A percentile compares a stretch with the other conserved stretches of the same genome.
Evolutionary conservation across 2,113 vertebrate genomes (phyloP).

Genomic region (Corythoichthys intestinalis): DNA sequence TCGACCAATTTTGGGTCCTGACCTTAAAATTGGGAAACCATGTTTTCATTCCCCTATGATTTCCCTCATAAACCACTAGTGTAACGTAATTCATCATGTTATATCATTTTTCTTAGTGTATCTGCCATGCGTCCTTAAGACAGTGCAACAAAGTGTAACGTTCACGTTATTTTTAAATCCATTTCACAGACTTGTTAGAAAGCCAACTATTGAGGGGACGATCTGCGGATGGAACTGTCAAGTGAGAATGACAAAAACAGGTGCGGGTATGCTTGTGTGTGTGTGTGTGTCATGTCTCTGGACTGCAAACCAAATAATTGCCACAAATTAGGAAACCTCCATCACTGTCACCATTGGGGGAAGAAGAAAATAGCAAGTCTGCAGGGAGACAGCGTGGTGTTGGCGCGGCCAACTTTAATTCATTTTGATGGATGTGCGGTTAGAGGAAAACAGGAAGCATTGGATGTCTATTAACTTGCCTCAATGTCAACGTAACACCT

Average conservation of each 20-base stretch:
- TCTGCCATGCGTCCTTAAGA: neutral
- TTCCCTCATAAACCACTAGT: slow-evolving; percentile 3
- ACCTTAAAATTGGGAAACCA: slow-evolving; percentile 2
- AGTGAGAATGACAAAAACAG: slow-evolving; percentile 70
- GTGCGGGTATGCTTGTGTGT: slow-evolving; percentile 18
- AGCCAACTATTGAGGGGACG: slow-evolving; percentile 33
- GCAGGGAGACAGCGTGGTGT: slow-evolving; percentile 49
- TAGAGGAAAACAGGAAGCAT: slow-evolving; percentile 52
- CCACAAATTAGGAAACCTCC: slow-evolving; percentile 65
- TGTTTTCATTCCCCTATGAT: slow-evolving; percentile 31
- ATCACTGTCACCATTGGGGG: slow-evolving; percentile 60
- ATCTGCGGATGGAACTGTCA: slow-evolving; percentile 46
- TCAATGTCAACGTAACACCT: slow-evolving; percentile 52
- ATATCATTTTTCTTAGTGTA: slow-evolving; percentile 11
- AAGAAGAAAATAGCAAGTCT: slow-evolving; percentile 37
- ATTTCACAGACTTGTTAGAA: slow-evolving; percentile 30
- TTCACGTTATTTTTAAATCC: slow-evolving; percentile 41
- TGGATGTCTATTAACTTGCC: slow-evolving; percentile 67
- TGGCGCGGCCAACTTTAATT: slow-evolving; percentile 69
- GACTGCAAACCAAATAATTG: slow-evolving; percentile 65
- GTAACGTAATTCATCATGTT: slow-evolving; percentile 23
- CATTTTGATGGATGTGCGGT: slow-evolving; percentile 71
- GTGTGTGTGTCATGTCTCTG: slow-evolving; percentile 54
- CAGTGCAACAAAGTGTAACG: slow-evolving; percentile 13
- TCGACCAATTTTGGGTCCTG: slow-evolving; percentile 3